Base-by-base conservation (phyloP, 2,888 invertebrate genomes). In the Chrysotoxum bicinctum region DNA sequence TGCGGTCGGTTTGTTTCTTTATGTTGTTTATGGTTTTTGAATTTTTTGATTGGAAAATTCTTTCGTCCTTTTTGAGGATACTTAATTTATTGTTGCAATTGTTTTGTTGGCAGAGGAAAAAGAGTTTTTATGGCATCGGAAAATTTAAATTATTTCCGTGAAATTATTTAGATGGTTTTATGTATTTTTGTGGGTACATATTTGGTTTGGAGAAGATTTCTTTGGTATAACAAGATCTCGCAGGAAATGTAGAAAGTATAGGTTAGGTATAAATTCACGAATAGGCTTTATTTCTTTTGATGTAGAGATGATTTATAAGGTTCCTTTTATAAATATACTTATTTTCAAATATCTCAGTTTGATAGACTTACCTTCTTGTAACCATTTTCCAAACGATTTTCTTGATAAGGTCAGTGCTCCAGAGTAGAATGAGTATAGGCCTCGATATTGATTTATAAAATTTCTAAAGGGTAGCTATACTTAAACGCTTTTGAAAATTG, bases 1-100 rank as follows among this genome's bases (percentile, higher is more conserved):
- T 91, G 91, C 89, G 91, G 91, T 91, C 89, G 88, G 87, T 43
- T 79, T 66, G 75, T 72, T 84, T 64, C 19, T 66, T 32, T 66
- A 66, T 84, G 80, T 80, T 84, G 79, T 84, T 84, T 84, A 84
- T 84, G 80, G 80, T 72, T 85, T 85, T 81, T 73, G 80, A 76
- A 32, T 56, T 56, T 30, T 72, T 76, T 77, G 74, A 85, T 81
- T 81, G 81, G 85, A 81, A 84, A 84, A 68, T 72, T 64, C 32
- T 23, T 76, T 37, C 21, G 58, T 60, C 40, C 23, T 64, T 26
- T 37, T 19, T 16, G 54, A 54, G 40, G 52, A 23, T 48, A 35
- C 58, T 60, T 72, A 45, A 64, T 70, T 60, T 72, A 54, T 76
- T 68, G 69, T 50, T 68, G 32, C 50, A 43, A 50, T 66, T 48